A percentile compares a stretch with the other conserved stretches of the same genome.
Conservation (phyloP, 2,113 vertebrate genomes). For the Blennius ocellaris region DNA sequence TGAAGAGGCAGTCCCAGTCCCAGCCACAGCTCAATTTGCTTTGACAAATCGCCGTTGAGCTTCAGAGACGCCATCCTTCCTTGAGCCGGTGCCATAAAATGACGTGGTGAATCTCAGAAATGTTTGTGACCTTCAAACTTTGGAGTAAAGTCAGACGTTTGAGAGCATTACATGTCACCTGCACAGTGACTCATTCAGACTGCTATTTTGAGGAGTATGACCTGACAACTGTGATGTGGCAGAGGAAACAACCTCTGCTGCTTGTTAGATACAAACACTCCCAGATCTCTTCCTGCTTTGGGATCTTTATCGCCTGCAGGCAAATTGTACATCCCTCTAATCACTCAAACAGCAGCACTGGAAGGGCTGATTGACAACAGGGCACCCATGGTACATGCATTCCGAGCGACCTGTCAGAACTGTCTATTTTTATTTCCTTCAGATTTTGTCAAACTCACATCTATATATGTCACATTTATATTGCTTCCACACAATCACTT, state of each 20-base stretch:
- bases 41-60: constrained; percentile 55
- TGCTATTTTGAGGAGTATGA: constrained; percentile 4
- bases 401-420: constrained; percentile 40
- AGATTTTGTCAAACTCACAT: constrained; percentile 48
- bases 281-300: constrained; percentile 11
- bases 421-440: constrained; percentile 41
- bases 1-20: constrained; percentile 2
- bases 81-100: constrained; percentile 33
- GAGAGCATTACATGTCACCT: constrained; percentile 19
- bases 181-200: constrained; percentile 15
- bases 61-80: constrained; percentile 7
- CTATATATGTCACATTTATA: constrained; percentile 30
- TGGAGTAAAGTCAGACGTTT: constrained; percentile 7
- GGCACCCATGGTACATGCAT: constrained; percentile 37
- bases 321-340: constrained; percentile 34
- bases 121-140: constrained; percentile 42
- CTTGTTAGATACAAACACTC: constrained; percentile 42
- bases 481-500: constrained; percentile 15
- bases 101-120: constrained; percentile 8
- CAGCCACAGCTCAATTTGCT: constrained; percentile 36
- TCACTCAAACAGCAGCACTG: constrained; percentile 43
- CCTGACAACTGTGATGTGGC: constrained; percentile 19
- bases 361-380: constrained; percentile 54
- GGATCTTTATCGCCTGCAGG: constrained; percentile 46
- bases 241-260: constrained; percentile 31